Evolutionary conservation across 2,113 vertebrate genomes (phyloP).

Genomic region (Carlito syrichta): DNA sequence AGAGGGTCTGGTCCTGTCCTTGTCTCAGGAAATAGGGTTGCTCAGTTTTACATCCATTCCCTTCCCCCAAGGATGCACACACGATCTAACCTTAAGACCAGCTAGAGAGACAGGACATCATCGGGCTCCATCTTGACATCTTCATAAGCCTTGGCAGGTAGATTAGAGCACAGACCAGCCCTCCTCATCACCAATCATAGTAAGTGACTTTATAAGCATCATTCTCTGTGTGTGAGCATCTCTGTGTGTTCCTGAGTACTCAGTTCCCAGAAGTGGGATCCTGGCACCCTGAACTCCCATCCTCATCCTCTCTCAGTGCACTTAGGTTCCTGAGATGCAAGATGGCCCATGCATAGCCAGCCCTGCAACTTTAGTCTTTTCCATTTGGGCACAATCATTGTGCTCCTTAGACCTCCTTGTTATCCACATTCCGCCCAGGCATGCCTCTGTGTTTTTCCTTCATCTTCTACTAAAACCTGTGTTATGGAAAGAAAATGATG

Average conservation of each 20-base stretch:
- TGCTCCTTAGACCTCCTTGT: not conserved
- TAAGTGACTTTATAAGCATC: not conserved
- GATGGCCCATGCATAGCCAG: not conserved
- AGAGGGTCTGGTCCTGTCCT: not conserved
- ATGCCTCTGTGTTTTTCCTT: not conserved
- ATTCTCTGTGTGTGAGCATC: not conserved
- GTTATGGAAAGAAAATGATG: not conserved
- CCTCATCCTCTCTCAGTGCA: not conserved
- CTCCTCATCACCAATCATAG: too few relatives aligned
- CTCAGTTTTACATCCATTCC: not conserved
- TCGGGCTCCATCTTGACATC: too few relatives aligned
- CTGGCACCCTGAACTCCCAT: too few relatives aligned
- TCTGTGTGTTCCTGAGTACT: not conserved
- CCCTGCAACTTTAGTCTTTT: not conserved
- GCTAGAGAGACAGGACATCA: not conserved
- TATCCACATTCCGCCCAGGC: not conserved
- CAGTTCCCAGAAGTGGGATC: not conserved
- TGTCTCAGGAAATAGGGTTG: not conserved
- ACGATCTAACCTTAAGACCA: not conserved
- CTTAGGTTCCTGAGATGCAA: not conserved
- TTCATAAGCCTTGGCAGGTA: not conserved
- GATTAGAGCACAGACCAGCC: not conserved
- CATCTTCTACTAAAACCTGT: not conserved
- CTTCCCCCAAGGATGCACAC: not conserved
- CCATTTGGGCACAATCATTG: not conserved